Base-by-base conservation (phyloP, 2,888 invertebrate genomes). In the Sphaerophoria rueppellii region DNA sequence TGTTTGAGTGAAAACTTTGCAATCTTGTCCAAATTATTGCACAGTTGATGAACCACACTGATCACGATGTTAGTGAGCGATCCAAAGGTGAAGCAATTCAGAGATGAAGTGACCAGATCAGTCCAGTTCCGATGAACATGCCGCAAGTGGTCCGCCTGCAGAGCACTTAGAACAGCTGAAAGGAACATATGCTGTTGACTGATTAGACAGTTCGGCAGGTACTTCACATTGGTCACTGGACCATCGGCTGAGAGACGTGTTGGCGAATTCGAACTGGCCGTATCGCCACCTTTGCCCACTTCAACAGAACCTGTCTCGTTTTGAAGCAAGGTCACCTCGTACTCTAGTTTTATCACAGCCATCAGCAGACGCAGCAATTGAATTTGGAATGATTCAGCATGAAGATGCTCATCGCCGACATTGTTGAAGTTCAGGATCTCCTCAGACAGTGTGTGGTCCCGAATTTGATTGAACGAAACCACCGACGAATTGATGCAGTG, bases 101-200 rank as follows among this genome's bases (percentile, higher is more conserved):
- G 92, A 71, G 96, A 95, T 34, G 95, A 95, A 0, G 96, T 96
- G 7, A 97, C 94, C 90, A 97, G 93, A 82, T 95, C 94, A 43
- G 97, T 94, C 97, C 97, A 97, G 89, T 96, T 95, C 86, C 95
- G 95, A 90, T 97, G 97, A 86, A 96, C 91, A 89, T 95, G 95
- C 60, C 95, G 93, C 91, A 95, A 93, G 81, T 95, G 94, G 77
- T 94, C 94, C 90, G 95, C 91, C 89, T 96, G 95, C 73, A 97
- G 91, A 4, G 97, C 96, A 88, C 95, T 95, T 87, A 96, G 92
- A 65, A 97, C 94, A 37, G 96, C 95, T 24, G 96, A 94, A 40
- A 97, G 92, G 90, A 98, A 97, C 94, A 97, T 96, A 37, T 96
- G 95, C 90, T 97, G 96, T 89, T 96, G 96, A 48, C 95, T 95